Conservation (phyloP, 2,797 vertebrate genomes). For the Euthynnus affinis region DNA sequence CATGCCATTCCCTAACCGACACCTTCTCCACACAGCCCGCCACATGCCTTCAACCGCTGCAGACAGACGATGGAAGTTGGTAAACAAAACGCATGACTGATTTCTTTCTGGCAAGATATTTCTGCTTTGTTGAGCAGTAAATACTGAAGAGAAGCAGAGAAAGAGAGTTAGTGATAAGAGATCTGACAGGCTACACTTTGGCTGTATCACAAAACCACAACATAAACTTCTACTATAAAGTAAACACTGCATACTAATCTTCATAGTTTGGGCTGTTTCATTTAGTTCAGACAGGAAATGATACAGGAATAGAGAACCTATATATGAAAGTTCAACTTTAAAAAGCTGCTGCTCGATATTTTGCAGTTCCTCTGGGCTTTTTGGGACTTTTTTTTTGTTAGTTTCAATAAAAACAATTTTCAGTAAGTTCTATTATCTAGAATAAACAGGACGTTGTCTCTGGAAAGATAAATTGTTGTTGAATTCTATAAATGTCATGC, state of each 20-base stretch:
- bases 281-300: neutral
- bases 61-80: neutral
- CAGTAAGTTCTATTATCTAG: too few relatives aligned
- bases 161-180: neutral
- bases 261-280: too few relatives aligned
- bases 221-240: neutral
- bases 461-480: too few relatives aligned
- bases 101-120: slow-evolving; percentile 10
- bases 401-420: too few relatives aligned
- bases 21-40: slow-evolving; percentile 16
- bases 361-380: too few relatives aligned
- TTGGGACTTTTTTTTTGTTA: too few relatives aligned
- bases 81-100: slow-evolving; percentile 15
- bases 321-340: too few relatives aligned
- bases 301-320: neutral
- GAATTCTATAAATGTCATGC: too few relatives aligned
- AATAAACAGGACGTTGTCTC: too few relatives aligned
- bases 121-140: slow-evolving; percentile 15
- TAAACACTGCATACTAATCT: neutral
- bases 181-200: neutral
- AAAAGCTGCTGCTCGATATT: too few relatives aligned
- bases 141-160: neutral
- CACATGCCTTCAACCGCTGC: neutral
- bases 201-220: neutral
- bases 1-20: slow-evolving; percentile 30